These are phyloP conservation scores for Potamarius usumacintae DNA, from an alignment of 2,113 vertebrate species.

Conservation along the genomic window DNA sequence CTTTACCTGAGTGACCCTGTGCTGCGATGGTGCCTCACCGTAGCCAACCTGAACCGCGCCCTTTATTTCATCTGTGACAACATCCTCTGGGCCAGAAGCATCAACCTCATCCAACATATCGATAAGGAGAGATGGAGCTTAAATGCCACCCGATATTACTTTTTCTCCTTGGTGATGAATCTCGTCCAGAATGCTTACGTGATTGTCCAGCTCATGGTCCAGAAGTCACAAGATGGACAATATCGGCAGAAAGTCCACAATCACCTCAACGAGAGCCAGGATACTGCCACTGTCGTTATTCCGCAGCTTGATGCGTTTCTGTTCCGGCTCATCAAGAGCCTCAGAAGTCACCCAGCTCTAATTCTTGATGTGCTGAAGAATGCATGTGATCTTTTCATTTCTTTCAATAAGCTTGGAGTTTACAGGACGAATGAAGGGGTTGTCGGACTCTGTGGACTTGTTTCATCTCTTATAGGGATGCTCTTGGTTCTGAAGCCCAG, in stretches of 20 bases:
- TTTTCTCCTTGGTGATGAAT: constrained; percentile 79
- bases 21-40: constrained; percentile 80
- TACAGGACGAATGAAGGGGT: constrained; percentile 80
- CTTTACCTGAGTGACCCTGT: constrained; percentile 73
- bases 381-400: constrained; percentile 85
- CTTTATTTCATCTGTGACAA: constrained; percentile 89
- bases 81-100: constrained; percentile 77
- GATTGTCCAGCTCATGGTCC: constrained; percentile 73
- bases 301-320: constrained; percentile 76
- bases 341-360: constrained; percentile 80
- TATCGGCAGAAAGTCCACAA: constrained; percentile 55
- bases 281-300: constrained; percentile 58
- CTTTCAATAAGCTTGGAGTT: constrained; percentile 83
- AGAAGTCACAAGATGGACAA: constrained; percentile 58
- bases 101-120: constrained; percentile 73
- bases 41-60: constrained; percentile 80
- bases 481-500: constrained; percentile 77
- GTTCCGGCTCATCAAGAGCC: constrained; percentile 68
- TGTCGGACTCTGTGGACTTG: constrained; percentile 82
- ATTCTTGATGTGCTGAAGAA: constrained; percentile 88
- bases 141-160: constrained; percentile 81
- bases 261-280: constrained; percentile 58
- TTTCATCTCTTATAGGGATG: constrained; percentile 92
- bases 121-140: constrained; percentile 79
- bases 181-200: constrained; percentile 82